A percentile compares a stretch with the other conserved stretches of the same genome.
phyloP scores from a whole-genome alignment of 2,113 vertebrate genomes.

The Mustelus asterias region DNA sequence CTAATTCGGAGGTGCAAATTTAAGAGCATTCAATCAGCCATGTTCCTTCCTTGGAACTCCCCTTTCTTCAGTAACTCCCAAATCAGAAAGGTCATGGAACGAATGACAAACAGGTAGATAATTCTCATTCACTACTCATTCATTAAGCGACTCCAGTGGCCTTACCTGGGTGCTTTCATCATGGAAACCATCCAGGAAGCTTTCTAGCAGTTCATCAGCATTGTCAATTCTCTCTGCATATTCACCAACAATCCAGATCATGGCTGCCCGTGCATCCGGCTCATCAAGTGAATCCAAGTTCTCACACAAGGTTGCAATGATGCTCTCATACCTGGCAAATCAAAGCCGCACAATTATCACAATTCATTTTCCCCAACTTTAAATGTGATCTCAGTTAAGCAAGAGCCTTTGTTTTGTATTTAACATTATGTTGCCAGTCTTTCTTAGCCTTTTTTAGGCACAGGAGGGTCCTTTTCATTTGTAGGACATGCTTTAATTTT shows the following conservation, averaged over 20 bases:
- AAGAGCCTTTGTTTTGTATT: background rate
- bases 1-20: background rate
- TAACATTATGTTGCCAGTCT: background rate
- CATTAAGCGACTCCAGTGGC: background rate
- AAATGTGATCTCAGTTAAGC: background rate
- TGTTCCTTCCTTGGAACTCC: background rate
- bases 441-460: background rate
- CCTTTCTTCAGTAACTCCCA: background rate
- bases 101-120: background rate
- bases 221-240: conserved; percentile 97
- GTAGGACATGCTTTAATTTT: background rate
- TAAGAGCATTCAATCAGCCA: background rate
- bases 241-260: conserved; percentile 99
- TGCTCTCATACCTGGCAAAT: conserved; percentile 83
- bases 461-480: background rate
- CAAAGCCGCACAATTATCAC: background rate
- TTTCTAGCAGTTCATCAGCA: conserved; percentile 91
- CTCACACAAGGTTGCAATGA: conserved; percentile 94
- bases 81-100: background rate
- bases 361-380: no score
- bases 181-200: conserved; percentile 95
- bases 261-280: conserved; percentile 91
- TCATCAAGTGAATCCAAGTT: conserved; percentile 96
- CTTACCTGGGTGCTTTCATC: conserved; percentile 95
- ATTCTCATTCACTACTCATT: background rate